Percentiles rank a stretch among this genome's conserved stretches.
Conservation (phyloP, 2,113 vertebrate species). For the Myotis brandtii region DNA sequence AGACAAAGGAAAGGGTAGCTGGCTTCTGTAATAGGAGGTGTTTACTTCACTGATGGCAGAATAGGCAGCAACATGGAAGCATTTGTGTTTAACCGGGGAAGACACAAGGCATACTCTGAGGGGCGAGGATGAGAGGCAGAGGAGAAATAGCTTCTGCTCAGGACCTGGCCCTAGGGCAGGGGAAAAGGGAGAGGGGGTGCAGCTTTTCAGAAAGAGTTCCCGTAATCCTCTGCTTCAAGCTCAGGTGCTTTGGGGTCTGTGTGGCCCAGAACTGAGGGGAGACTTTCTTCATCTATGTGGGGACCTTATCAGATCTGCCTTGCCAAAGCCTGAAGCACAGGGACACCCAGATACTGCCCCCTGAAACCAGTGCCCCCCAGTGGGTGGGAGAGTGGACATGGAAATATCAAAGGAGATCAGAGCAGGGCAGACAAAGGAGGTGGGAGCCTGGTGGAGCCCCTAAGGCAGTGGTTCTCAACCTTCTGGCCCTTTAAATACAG, state of each 20-base stretch:
- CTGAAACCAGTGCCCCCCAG: background rate
- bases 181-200: background rate
- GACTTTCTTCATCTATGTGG: rapidly evolving
- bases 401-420: background rate
- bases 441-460: background rate
- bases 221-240: background rate
- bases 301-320: background rate
- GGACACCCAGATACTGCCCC: background rate
- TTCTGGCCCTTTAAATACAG: no score
- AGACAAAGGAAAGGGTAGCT: background rate
- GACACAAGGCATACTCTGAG: background rate
- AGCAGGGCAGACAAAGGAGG: background rate
- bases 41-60: background rate
- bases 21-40: background rate
- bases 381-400: background rate
- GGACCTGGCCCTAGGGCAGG: background rate
- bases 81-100: background rate
- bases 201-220: background rate
- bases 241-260: background rate
- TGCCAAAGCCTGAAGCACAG: background rate
- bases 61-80: background rate
- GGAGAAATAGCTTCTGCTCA: background rate
- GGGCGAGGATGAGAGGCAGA: no score
- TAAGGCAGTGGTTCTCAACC: no score
- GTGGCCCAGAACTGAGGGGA: background rate